A percentile compares a stretch with the other conserved stretches of the same genome.
phyloP scores from a whole-genome alignment of 2,797 vertebrate genomes.

The Phalloptychus januarius region DNA sequence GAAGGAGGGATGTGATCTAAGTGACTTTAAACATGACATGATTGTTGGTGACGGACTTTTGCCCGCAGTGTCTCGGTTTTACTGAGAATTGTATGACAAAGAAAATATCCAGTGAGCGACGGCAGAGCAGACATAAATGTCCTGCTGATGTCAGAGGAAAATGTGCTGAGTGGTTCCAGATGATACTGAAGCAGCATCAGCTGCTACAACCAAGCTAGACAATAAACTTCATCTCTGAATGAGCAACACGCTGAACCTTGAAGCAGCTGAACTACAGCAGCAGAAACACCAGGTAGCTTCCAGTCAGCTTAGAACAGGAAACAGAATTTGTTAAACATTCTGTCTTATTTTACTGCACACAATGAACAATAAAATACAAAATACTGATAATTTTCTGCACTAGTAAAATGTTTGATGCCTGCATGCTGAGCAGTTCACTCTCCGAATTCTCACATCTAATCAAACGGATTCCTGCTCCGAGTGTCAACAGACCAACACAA shows the following conservation, averaged over 20 bases:
- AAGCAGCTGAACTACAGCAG: neutral
- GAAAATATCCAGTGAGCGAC: neutral
- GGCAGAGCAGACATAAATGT: neutral
- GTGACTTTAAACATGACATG: neutral
- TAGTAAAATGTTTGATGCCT: neutral
- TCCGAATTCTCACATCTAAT: conserved; percentile 53
- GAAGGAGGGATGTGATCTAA: neutral
- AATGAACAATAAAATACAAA: neutral
- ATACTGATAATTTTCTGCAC: neutral
- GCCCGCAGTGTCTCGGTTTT: neutral
- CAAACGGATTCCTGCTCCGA: conserved; percentile 45
- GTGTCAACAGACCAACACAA: conserved; percentile 50
- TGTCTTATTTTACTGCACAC: neutral
- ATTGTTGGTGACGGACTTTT: neutral
- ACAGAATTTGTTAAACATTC: neutral
- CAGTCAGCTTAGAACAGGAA: neutral
- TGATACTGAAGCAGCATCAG: neutral
- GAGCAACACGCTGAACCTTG: neutral
- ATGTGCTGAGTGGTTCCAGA: neutral
- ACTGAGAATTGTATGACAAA: neutral
- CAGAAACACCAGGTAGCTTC: neutral
- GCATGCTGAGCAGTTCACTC: conserved; percentile 13
- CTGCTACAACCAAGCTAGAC: neutral
- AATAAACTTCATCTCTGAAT: neutral
- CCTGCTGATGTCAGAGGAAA: neutral